Evolutionary conservation across 2,113 vertebrate species (phyloP), one percentile per base, ranked within the genome.

Genomic region (Rhinolophus ferrumequinum): DNA sequence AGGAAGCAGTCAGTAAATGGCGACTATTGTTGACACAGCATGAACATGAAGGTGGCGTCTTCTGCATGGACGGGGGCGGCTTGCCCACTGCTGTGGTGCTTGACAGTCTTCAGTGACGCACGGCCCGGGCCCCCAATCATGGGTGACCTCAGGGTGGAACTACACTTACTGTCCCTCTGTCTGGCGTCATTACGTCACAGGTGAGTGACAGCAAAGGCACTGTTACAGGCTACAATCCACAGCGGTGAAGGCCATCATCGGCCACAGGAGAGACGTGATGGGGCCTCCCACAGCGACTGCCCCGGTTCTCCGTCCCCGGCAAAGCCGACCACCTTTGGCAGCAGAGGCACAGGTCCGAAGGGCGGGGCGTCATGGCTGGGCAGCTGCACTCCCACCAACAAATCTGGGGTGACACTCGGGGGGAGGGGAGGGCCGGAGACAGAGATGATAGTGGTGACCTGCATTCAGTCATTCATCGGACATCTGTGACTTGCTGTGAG

Each of bases 21-120:
- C 0, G 9, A 16, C 8, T 8, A 21, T 24, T 1, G 0, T 9
- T 24, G 54, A 26, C 3, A 0, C 3, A 1, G 5, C 0, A 3
- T 1, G 3, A n/a, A 5, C 1, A 21, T 0, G 5, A 30, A 7
- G 60, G 1, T 56, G 33, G n/a, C 8, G 6, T 33, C 77, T 21
- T 14, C 52, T 54, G 52, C 52, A 15, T 15, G 14, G 52, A 16
- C 13, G 52, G 52, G 52, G 52, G 14, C 52, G 7, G 47, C 52
- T 54, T 15, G 1, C n/a, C 33, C 1, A 6, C 2, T 5, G 14
- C 6, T 2, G 9, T 9, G 56, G 22, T 22, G 10, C 22, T 13
- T 3, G 12, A 13, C 0, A 21, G 35, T 21, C 50, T 28, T 26
- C n/a, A 1, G 10, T 35, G 69, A 66, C 0, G 0, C 24, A 19